A percentile compares a stretch with the other conserved stretches of the same genome.
phyloP scores from a whole-genome alignment of 2,888 invertebrate species.

The Seira musarum region DNA sequence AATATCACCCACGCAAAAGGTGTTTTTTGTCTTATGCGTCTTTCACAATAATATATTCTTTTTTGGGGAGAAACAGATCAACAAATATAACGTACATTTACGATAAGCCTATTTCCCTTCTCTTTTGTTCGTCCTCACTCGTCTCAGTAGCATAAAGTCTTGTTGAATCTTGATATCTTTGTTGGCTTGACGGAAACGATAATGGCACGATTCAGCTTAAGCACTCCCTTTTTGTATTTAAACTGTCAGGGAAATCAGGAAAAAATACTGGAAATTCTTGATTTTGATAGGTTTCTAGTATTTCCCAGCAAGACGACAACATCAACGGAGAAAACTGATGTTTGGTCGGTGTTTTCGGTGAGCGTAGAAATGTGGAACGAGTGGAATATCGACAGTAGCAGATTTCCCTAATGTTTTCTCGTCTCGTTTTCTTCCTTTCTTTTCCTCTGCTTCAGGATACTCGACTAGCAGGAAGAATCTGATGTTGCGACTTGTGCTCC shows the following conservation, averaged over 20 bases:
- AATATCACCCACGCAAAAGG: too few relatives aligned
- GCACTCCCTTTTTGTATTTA: slow-evolving; percentile 46
- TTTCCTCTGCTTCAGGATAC: background rate
- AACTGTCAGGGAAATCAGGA: slow-evolving; percentile 36
- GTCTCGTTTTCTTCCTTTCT: slow-evolving; percentile 27
- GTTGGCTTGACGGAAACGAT: slow-evolving; percentile 44
- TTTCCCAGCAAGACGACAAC: background rate
- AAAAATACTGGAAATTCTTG: slow-evolving; percentile 14
- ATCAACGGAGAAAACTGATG: too few relatives aligned
- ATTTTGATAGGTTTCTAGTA: background rate
- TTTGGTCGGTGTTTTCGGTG: too few relatives aligned
- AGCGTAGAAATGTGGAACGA: background rate
- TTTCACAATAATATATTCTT: background rate
- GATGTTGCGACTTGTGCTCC: slow-evolving; percentile 1
- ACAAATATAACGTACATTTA: background rate
- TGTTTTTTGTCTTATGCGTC: too few relatives aligned
- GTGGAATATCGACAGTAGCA: slow-evolving; percentile 52
- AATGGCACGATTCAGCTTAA: slow-evolving; percentile 36
- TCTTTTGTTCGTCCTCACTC: background rate
- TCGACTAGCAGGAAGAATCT: background rate
- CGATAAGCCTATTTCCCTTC: background rate
- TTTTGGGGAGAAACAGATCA: background rate
- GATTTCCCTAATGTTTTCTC: slow-evolving; percentile 60
- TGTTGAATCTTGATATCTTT: slow-evolving; percentile 5
- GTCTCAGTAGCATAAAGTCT: background rate